phyloP scores from a whole-genome alignment of 2,797 vertebrate genomes.

The Myotis findleyi region DNA sequence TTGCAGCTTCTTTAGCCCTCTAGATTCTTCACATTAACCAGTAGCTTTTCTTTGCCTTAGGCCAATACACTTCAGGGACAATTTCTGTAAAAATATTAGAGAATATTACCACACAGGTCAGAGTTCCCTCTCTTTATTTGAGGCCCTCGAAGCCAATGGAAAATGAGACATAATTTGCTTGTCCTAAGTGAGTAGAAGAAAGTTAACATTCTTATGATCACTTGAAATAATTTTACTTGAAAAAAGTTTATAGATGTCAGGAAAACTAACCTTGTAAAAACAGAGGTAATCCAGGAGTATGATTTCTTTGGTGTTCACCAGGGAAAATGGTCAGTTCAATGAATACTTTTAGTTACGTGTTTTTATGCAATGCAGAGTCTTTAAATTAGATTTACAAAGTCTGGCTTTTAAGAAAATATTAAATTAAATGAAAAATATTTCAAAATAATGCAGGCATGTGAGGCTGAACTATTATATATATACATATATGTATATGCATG shows the following conservation, averaged over 20 bases:
- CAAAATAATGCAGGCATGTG: background rate
- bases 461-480: background rate
- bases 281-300: background rate
- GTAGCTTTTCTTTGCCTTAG: background rate
- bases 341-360: background rate
- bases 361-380: background rate
- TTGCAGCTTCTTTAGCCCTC: background rate
- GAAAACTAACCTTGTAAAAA: background rate
- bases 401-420: slow-evolving; percentile 34
- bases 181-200: background rate
- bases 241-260: background rate
- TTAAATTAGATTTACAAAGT: slow-evolving; percentile 29
- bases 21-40: background rate
- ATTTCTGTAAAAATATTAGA: background rate
- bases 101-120: background rate
- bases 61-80: background rate
- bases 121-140: background rate
- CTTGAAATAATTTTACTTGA: background rate
- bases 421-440: slow-evolving; percentile 49
- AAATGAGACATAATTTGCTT: background rate
- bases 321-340: background rate
- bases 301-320: background rate
- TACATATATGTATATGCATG: background rate
- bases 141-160: slow-evolving; percentile 43
- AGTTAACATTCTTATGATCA: background rate